phyloP scores from a whole-genome alignment of 2,797 vertebrate species.

The Pseudocheirus occidentalis region DNA sequence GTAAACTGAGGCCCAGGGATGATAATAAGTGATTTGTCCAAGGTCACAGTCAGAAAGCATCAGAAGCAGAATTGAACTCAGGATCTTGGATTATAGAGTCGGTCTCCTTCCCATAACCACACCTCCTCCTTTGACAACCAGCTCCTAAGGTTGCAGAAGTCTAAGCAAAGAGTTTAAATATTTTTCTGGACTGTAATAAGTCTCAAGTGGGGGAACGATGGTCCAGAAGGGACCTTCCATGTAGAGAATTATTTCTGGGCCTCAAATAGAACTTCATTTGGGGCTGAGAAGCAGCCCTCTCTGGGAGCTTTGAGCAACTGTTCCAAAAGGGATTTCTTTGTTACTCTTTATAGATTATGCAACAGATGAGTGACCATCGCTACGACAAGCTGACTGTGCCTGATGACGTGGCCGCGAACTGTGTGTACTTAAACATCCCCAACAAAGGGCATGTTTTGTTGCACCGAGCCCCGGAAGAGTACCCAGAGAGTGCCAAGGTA shows the following conservation, averaged over 20 bases:
- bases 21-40: neutral
- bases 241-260: neutral
- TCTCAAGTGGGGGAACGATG: constrained; percentile 4
- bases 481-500: constrained; percentile 94
- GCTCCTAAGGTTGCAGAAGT: neutral
- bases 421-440: constrained; percentile 94
- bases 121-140: neutral
- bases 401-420: constrained; percentile 94
- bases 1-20: neutral
- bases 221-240: neutral
- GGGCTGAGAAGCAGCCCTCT: neutral
- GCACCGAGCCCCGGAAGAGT: constrained; percentile 91
- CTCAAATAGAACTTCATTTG: neutral
- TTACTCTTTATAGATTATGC: constrained; percentile 91
- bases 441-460: constrained; percentile 94
- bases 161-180: neutral
- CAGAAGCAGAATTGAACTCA: neutral
- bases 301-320: neutral
- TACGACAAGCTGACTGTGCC: constrained; percentile 97
- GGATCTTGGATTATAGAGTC: neutral
- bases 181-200: neutral
- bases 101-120: neutral
- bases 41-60: neutral
- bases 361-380: constrained; percentile 97
- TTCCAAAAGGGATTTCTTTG: constrained; percentile 22